phyloP scores from a whole-genome alignment of 2,888 invertebrate genomes.

The Latrodectus hesperus region DNA sequence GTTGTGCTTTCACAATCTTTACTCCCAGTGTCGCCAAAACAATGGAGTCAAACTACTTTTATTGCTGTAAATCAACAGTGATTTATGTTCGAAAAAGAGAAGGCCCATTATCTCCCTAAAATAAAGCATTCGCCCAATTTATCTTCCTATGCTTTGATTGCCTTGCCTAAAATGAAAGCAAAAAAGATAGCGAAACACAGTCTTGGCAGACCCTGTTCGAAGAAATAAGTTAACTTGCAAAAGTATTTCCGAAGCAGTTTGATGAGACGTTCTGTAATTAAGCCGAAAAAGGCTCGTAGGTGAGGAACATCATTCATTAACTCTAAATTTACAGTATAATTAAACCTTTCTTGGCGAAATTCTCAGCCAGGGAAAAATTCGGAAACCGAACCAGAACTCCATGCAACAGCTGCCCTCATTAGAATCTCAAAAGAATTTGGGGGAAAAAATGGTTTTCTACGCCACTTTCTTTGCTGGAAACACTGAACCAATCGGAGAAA shows the following conservation, averaged over 20 bases:
- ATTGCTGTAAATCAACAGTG: no score
- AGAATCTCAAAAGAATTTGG: neutral
- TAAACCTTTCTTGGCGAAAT: neutral
- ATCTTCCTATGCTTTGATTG: no score
- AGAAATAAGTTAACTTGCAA: no score
- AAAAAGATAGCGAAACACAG: no score
- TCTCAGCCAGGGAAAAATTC: neutral
- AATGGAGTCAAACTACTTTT: no score
- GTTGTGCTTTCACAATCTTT: no score
- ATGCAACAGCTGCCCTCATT: neutral
- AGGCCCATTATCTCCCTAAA: no score
- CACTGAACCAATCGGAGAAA: neutral
- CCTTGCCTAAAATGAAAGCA: no score
- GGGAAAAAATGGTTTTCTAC: neutral
- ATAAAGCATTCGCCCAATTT: no score
- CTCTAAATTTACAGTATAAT: slow-evolving; percentile 2
- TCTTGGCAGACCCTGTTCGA: no score
- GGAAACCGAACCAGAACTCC: neutral
- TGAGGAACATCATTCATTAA: neutral
- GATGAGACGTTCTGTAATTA: neutral
- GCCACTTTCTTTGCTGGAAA: neutral
- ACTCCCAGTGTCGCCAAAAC: no score
- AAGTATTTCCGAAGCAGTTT: neutral
- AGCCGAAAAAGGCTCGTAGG: neutral
- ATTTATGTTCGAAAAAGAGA: no score